Percentiles rank a stretch among this genome's conserved stretches.
These are phyloP conservation scores for Saguinus imperator DNA, from an alignment of 2,113 vertebrate genomes.

Conservation along the genomic window DNA sequence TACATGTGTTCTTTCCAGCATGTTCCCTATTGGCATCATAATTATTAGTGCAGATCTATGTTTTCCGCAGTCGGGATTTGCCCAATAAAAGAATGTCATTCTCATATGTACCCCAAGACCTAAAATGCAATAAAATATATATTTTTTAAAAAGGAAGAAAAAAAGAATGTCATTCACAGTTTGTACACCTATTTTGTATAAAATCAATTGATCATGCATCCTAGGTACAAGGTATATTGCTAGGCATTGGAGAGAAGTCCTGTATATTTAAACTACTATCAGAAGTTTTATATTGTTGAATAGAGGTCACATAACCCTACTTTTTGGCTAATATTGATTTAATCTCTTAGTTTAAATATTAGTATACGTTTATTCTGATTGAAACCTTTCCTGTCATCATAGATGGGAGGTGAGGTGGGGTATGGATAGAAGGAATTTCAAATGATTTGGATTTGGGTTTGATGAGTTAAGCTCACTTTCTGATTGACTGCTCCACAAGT, in stretches of 20 bases:
- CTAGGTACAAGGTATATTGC: not conserved
- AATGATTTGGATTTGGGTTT: slow-evolving; percentile 1
- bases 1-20: not conserved
- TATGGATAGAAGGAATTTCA: not conserved
- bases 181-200: not conserved
- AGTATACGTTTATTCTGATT: not conserved
- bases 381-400: not conserved
- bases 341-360: not conserved
- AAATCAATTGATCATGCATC: not conserved
- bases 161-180: not conserved
- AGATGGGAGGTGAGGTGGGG: not conserved
- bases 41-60: not conserved
- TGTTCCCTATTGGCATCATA: not conserved
- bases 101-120: too few species aligned
- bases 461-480: slow-evolving; percentile 39
- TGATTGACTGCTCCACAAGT: slow-evolving; percentile 2
- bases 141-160: too few species aligned
- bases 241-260: not conserved
- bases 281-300: not conserved
- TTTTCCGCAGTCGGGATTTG: not conserved
- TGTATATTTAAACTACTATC: not conserved
- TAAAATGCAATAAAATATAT: too few species aligned
- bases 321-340: slow-evolving; percentile 1
- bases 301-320: not conserved
- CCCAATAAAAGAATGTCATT: not conserved